These are phyloP conservation scores for Ditula angustiorana DNA, from an alignment of 2,888 invertebrate species.

Conservation along the genomic window DNA sequence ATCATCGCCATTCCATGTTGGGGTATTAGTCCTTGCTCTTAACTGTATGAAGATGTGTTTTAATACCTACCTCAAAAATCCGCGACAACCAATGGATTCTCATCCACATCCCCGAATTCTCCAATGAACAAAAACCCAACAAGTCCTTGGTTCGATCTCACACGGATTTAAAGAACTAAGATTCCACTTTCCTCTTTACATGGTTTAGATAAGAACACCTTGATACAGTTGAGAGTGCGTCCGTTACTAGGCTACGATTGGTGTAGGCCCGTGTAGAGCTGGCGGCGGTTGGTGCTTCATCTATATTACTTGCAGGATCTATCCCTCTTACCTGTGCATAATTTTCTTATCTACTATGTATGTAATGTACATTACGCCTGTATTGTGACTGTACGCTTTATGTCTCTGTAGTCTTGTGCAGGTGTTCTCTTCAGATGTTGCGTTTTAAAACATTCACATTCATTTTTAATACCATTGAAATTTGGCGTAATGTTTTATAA, in stretches of 20 bases:
- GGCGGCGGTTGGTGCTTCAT: constrained; percentile 84
- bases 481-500: neutral
- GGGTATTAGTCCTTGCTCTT: constrained; percentile 52
- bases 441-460: neutral
- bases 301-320: constrained; percentile 65
- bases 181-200: neutral
- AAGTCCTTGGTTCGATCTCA: neutral
- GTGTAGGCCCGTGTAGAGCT: constrained; percentile 72
- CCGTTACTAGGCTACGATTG: constrained; percentile 58
- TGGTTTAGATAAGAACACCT: constrained; percentile 4
- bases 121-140: neutral
- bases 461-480: neutral
- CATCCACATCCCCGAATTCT: too few relatives aligned
- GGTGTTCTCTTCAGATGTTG: constrained; percentile 41
- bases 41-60: constrained; percentile 21
- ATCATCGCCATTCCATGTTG: constrained; percentile 72
- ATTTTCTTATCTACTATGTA: constrained; percentile 68
- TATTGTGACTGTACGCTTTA: constrained; percentile 77
- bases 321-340: constrained; percentile 70
- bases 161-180: neutral
- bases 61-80: neutral
- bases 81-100: neutral
- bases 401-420: constrained; percentile 40
- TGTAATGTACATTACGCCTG: constrained; percentile 62
- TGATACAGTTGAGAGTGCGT: constrained; percentile 46